Evolutionary conservation across 2,113 vertebrate species (phyloP).

Genomic region (Atherinomorus stipes): DNA sequence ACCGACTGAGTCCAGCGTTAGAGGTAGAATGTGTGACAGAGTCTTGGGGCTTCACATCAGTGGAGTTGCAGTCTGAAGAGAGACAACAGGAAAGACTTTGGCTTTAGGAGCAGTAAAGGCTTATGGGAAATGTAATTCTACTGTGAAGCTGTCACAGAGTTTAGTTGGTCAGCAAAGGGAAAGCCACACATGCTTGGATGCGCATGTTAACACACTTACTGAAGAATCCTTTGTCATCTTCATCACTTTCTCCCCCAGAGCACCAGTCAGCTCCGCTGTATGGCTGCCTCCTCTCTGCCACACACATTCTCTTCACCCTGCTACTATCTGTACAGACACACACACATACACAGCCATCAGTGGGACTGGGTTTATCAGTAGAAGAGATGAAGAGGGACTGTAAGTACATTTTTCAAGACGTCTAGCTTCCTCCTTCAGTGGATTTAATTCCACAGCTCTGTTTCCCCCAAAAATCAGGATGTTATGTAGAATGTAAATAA

Average conservation of each 20-base stretch:
- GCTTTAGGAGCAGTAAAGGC: conserved; percentile 27
- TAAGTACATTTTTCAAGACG: conserved; percentile 14
- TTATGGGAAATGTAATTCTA: conserved; percentile 44
- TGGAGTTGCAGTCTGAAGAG: conserved; percentile 92
- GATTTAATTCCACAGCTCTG: not conserved
- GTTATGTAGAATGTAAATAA: not conserved
- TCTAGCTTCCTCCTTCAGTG: conserved; percentile 4
- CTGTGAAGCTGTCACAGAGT: conserved; percentile 14
- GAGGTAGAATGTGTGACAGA: conserved; percentile 91
- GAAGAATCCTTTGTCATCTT: conserved; percentile 84
- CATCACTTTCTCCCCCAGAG: conserved; percentile 86
- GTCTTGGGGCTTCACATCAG: conserved; percentile 93
- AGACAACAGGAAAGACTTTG: conserved; percentile 20
- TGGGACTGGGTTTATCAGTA: conserved; percentile 10
- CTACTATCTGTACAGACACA: conserved; percentile 73
- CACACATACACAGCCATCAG: conserved; percentile 12
- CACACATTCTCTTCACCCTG: conserved; percentile 86
- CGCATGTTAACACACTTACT: conserved; percentile 71
- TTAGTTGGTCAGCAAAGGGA: conserved; percentile 33
- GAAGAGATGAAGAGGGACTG: conserved; percentile 7
- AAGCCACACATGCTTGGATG: conserved; percentile 35
- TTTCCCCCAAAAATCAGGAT: not conserved
- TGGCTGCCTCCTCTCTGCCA: conserved; percentile 85
- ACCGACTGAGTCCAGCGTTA: conserved; percentile 79
- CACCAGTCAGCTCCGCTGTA: conserved; percentile 88